Percentiles rank a stretch among this genome's conserved stretches.
Conservation (phyloP, 2,888 invertebrate genomes). For the Andrena fulva region DNA sequence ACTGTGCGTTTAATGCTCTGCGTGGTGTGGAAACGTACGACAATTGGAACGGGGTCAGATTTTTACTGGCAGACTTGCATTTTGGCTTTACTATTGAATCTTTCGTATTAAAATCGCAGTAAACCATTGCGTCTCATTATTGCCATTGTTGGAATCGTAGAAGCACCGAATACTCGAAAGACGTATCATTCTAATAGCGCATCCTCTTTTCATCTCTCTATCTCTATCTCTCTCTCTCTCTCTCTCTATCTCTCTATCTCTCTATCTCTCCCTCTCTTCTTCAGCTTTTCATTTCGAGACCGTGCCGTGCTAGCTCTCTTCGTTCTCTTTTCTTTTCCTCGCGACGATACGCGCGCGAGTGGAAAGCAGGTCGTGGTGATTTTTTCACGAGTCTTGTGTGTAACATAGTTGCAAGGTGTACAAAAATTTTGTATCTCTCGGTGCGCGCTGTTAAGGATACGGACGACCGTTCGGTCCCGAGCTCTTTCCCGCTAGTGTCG, state of each 20-base stretch:
- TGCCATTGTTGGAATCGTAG: slow-evolving; percentile 45
- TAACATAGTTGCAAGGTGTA: slow-evolving; percentile 48
- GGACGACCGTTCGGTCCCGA: neutral
- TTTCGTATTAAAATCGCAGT: slow-evolving; percentile 53
- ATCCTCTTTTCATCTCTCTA: slow-evolving; percentile 14
- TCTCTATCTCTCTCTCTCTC: slow-evolving; percentile 1
- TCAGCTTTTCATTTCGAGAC: slow-evolving; percentile 29
- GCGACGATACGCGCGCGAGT: slow-evolving; percentile 19
- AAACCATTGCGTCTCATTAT: slow-evolving; percentile 50
- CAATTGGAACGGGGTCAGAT: neutral
- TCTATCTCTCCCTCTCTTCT: slow-evolving; percentile 13
- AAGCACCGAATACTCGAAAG: slow-evolving; percentile 41
- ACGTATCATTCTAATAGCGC: slow-evolving; percentile 29
- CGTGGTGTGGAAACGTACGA: neutral
- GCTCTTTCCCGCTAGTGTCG: neutral
- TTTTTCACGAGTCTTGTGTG: slow-evolving; percentile 37
- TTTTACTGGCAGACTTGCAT: slow-evolving; percentile 67
- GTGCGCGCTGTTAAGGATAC: slow-evolving; percentile 27
- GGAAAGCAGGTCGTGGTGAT: slow-evolving; percentile 20
- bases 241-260: slow-evolving; percentile 2
- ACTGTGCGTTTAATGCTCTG: neutral
- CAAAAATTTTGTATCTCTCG: slow-evolving; percentile 16
- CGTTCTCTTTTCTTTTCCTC: slow-evolving; percentile 30
- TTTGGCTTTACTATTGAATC: slow-evolving; percentile 59
- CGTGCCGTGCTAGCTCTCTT: slow-evolving; percentile 33